A percentile compares a stretch with the other conserved stretches of the same genome.
These are phyloP conservation scores for Yponomeuta sedellus DNA, from an alignment of 2,888 invertebrate species.

Conservation along the genomic window DNA sequence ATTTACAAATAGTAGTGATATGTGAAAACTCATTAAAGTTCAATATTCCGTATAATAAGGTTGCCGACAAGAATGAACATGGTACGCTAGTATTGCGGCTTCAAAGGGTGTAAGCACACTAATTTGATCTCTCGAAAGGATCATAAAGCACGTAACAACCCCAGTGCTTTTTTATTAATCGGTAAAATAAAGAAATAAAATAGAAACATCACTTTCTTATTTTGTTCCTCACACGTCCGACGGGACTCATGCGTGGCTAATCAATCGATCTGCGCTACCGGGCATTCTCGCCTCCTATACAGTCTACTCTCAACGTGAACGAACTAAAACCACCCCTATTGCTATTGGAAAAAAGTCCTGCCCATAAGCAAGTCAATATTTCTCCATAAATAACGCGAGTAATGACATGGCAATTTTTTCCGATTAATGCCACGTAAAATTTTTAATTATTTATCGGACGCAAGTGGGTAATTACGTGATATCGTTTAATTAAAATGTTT, in stretches of 20 bases:
- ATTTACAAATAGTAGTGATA: no score
- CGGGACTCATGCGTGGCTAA: slow-evolving; percentile 40
- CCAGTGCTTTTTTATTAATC: not conserved
- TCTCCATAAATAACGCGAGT: slow-evolving; percentile 9
- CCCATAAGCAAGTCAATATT: not conserved
- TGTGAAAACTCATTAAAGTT: no score
- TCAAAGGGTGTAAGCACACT: no score
- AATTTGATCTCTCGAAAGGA: not conserved
- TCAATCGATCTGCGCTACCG: slow-evolving; percentile 58
- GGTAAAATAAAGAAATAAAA: not conserved
- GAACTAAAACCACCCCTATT: not conserved
- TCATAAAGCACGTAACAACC: not conserved
- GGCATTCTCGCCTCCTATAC: slow-evolving; percentile 25
- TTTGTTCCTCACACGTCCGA: slow-evolving; percentile 5
- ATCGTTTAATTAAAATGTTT: slow-evolving; percentile 19
- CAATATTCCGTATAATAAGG: no score
- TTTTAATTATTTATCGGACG: slow-evolving; percentile 32
- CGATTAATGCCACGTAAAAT: slow-evolving; percentile 33
- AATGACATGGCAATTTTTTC: slow-evolving; percentile 27
- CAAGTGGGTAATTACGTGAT: slow-evolving; percentile 26
- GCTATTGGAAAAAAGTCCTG: not conserved
- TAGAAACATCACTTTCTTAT: slow-evolving; percentile 2
- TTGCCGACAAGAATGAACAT: no score
- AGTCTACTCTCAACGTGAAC: not conserved
- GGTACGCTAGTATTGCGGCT: no score